These are phyloP conservation scores for Gymnarchus niloticus DNA, from an alignment of 2,113 vertebrate genomes.

Conservation along the genomic window DNA sequence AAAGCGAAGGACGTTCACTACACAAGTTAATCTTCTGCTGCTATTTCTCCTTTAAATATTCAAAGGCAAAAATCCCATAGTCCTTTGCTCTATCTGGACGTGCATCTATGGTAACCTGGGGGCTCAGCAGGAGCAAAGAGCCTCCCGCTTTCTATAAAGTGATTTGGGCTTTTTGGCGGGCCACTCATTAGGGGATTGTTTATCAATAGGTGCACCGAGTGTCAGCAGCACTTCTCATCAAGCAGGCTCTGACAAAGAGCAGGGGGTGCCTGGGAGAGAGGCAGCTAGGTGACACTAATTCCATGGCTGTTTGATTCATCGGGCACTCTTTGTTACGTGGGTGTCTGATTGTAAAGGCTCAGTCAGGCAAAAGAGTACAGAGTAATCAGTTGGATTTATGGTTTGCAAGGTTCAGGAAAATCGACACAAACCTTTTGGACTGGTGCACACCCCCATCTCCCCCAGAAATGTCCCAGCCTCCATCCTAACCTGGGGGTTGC, in stretches of 20 bases:
- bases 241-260: conserved; percentile 94
- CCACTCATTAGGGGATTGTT: conserved; percentile 90
- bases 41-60: background rate
- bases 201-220: conserved; percentile 98
- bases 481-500: conserved; percentile 72
- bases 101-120: conserved; percentile 15
- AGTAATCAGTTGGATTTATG: conserved; percentile 99
- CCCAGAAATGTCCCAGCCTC: background rate
- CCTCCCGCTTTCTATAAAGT: conserved; percentile 54
- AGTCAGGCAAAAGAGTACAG: conserved; percentile 98
- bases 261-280: conserved; percentile 91
- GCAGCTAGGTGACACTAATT: conserved; percentile 99
- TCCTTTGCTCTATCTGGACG: background rate
- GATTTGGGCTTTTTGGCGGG: conserved; percentile 77
- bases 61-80: background rate
- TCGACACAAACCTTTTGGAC: conserved; percentile 80
- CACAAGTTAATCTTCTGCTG: background rate
- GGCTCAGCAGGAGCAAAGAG: background rate
- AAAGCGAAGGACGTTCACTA: background rate
- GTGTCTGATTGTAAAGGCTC: conserved; percentile 97
- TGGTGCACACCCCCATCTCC: conserved; percentile 35
- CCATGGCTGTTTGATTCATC: conserved; percentile 99
- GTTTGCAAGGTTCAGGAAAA: conserved; percentile 82
- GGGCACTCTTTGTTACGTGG: conserved; percentile 98
- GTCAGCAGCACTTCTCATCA: conserved; percentile 98